These are phyloP conservation scores for Cephus runcator DNA, from an alignment of 2,888 invertebrate genomes.

Conservation along the genomic window DNA sequence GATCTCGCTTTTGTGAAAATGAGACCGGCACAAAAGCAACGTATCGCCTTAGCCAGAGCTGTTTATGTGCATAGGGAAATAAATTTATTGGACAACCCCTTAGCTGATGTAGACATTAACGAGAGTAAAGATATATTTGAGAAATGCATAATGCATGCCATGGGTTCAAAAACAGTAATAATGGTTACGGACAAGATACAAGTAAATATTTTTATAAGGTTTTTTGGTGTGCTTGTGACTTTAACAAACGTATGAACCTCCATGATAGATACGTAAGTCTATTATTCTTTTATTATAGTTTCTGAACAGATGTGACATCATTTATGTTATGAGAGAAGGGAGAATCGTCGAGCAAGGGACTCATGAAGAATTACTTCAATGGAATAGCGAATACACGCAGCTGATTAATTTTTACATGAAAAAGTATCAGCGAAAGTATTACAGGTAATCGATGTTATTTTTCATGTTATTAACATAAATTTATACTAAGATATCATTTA, in stretches of 20 bases:
- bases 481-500: neutral
- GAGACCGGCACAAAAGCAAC: conserved; percentile 67
- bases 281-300: conserved; percentile 57
- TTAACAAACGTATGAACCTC: neutral
- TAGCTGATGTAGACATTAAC: conserved; percentile 28
- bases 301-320: conserved; percentile 69
- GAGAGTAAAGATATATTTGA: conserved; percentile 41
- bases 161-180: conserved; percentile 37
- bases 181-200: conserved; percentile 40
- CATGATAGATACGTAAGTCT: neutral
- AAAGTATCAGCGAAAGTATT: conserved; percentile 26
- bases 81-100: conserved; percentile 44
- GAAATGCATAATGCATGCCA: conserved; percentile 31
- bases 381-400: conserved; percentile 46
- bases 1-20: conserved; percentile 68
- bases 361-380: conserved; percentile 66
- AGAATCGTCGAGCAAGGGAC: conserved; percentile 68
- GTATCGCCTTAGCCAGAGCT: conserved; percentile 68
- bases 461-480: neutral
- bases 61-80: conserved; percentile 62
- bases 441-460: conserved; percentile 27
- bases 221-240: neutral
- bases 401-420: conserved; percentile 33
- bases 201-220: conserved; percentile 19
- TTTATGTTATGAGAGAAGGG: conserved; percentile 70